Base-by-base conservation (phyloP, 2,888 invertebrate species). In the Nebria brevicollis region DNA sequence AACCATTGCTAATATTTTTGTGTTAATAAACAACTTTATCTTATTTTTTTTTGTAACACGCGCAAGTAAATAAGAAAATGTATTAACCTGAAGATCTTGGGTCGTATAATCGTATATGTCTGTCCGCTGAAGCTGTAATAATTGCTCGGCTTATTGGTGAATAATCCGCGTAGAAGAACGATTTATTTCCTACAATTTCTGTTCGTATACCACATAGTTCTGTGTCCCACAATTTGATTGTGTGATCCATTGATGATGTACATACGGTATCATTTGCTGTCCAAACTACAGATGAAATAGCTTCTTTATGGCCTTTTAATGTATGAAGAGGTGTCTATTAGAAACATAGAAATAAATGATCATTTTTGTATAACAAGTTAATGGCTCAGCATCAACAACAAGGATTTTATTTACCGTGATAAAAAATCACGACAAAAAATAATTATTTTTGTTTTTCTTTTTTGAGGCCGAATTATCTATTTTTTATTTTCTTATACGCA, bases 221-320 rank as follows among this genome's bases (percentile, higher is more conserved):
- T 72, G 96, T 92, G 89, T 99, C 98, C 99, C 99, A 99, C 8
- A 98, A 88, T 88, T 96, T 95, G 15, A 99, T 90, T 0, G 98
- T 95, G 87, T 99, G 98, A 90, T 99, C 99, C 97, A 97, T 98
- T 0, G 98, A 97, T 77, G 95, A 93, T 0, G 98, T 97, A 8
- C 96, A 91, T 1, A 98, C 90, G 83, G 95, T 95, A 84, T 93
- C 91, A 81, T 91, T 91, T 84, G 95, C 94, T 85, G 95, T 92
- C 98, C 98, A 99, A 78, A 94, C 92, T 0, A 96, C 92, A 0
- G 94, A 93, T 0, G 96, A 96, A 20, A 99, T 93, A 13, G 95
- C 95, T 89, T 99, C 99, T 83, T 95, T 94, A 88, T 99, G 99
- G 0, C 98, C 98, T 88, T 95, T 95, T 83, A 99, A 89, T 1